Base-by-base conservation (phyloP, 37 sponge, comb jelly and placozoan genomes). In the Axinella damicornis region DNA sequence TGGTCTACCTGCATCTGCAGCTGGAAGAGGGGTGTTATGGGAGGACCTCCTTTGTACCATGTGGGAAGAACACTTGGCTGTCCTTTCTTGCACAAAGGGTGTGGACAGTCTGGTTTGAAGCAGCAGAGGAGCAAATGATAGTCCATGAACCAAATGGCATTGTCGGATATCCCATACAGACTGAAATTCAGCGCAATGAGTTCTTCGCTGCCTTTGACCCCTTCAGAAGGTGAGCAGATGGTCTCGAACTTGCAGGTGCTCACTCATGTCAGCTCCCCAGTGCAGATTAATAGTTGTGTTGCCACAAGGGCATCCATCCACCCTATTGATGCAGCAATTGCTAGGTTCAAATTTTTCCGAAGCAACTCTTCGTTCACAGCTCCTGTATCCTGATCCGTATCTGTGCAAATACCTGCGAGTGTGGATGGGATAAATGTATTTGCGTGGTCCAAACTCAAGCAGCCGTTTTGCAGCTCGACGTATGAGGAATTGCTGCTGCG, bases 391-490 rank as follows among this genome's bases (percentile, higher is more conserved):
- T 56, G 27, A 55, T 53, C 34, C n/a, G n/a, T n/a, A n/a, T n/a
- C n/a, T 13, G 25, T 31, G 53, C 69, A 63, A 19, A 69, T 67
- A 31, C 85, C 85, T 53, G 22, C 85, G 32, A 84, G 4, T 24
- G 85, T 84, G 17, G 78, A 78, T 24, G 86, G 86, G 5, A 85
- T 85, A 69, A 71, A 85, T 2, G 72, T 67, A 69, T 78, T 68
- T 38, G 66, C 53, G 31, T 85, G 86, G 1, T 73, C 79, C 36
- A 68, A 25, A 22, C 62, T 2, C 4, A 85, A 32, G 46, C 86
- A 78, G 2, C 79, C 73, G 56, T 85, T 77, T 56, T 85, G 85
- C 2, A 85, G 78, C 66, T 85, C 78, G 6, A 76, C 85, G 57
- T 69, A 69, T 33, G 46, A 39, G 14, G 72, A 36, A 5, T 79